Evolutionary conservation across 2,888 invertebrate genomes (phyloP), one percentile per base, ranked within the genome.

Genomic region (Caenorhabditis angaria): DNA sequence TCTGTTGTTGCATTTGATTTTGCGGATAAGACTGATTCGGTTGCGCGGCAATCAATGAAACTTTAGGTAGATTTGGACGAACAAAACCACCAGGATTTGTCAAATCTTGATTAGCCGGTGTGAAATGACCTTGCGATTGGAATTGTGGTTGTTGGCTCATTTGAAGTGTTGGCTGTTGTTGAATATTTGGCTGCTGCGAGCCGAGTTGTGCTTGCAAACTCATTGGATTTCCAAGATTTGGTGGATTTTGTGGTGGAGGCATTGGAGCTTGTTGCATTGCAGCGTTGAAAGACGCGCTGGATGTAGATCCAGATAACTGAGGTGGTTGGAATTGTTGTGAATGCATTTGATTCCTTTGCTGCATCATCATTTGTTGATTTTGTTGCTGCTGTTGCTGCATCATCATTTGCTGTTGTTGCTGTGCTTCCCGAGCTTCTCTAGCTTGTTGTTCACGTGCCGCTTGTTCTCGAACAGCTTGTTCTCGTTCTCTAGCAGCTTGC

Each of bases 1-100:
- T 62, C n/a, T 53, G 51, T 3, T 29, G 64, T 32, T 65, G 72
- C n/a, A n/a, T n/a, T n/a, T n/a, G n/a, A 61, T 68, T 69, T 50
- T 65, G 61, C 48, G 25, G 68, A 51, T 51, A 51, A 27, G 18
- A 2, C 27, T 55, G 55, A 55, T n/a, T 27, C 27, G 27, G 55
- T 27, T 55, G 27, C 8, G 55, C 55, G 4, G 55, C 55, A 29
- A 51, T 8, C 3, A 51, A n/a, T 3, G 10, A 18, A 51, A 51
- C 51, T 12, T 51, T 51, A n/a, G 22, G 41, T 18, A 41, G 5
- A 22, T 6, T 4, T 10, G 51, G 51, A 20, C 25, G n/a, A 22
- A 18, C 5, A 12, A 51, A 51, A 8, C 51, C 51, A 20, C 48
- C 51, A 8, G 18, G 51, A 51, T 51, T 51, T n/a, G 10, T 20